Base-by-base conservation (phyloP, 2,888 invertebrate species). In the Mesochorus sp. region DNA sequence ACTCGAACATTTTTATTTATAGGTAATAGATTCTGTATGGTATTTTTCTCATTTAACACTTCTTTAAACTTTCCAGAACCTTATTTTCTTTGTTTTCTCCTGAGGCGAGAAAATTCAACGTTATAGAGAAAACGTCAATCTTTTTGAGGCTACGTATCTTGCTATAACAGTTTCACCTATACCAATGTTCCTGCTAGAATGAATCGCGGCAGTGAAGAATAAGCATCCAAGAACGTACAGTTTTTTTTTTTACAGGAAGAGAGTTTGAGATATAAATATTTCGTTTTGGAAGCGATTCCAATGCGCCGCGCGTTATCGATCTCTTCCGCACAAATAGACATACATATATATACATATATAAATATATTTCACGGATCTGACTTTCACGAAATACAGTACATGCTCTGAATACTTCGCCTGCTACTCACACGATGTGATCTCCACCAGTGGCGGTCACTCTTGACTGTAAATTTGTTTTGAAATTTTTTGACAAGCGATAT, bases 281-380 rank as follows among this genome's bases (percentile, higher is more conserved):
- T 66, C 57, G 64, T 57, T 76, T 64, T 34, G 21, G 57, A 31
- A 17, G 44, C 26, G 51, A 59, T 44, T 37, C 66, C n/a, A 59
- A 61, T 71, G 51, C 64, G 24, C 34, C 34, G 24, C 19, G 24
- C 24, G 34, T 28, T 71, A 76, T 76, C 76, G 76, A 76, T 71
- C 71, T 34, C 34, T 24, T 34, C n/a, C 6, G 5, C 34, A 26
- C 28, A 17, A 12, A 67, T 39, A 39, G 17, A 55, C 21, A 68
- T 42, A 44, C 3, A 3, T 55, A 67, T 24, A 68, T 14, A 59
- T n/a, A 34, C 6, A 37, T n/a, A 28, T 26, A 37, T 34, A 57
- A 55, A 75, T 68, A 68, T 70, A 64, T 76, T 39, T 53, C 12
- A 57, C 55, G 31, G 49, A 34, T 57, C 57, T 17, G 14, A 49